Evolutionary conservation across 2,797 vertebrate genomes (phyloP), one percentile per base, ranked within the genome.

Genomic region (Propithecus deckenii): DNA sequence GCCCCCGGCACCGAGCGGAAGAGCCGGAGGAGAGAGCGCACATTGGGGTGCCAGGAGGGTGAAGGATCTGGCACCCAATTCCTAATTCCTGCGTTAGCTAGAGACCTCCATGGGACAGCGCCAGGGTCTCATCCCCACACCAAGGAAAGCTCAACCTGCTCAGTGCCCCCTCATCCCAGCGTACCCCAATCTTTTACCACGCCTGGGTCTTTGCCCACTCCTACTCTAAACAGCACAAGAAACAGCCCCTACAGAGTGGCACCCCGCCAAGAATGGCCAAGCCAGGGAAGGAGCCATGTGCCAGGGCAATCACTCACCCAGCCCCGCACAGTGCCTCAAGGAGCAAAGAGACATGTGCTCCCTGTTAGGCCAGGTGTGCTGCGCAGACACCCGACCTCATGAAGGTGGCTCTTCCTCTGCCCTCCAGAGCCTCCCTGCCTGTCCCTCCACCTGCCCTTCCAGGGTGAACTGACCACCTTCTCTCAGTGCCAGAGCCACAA

Each of bases 11-110:
- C 0, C 0, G 20, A 46, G 48, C 63, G 30, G 28, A 75, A 14
- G 28, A 25, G 63, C 7, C 14, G 10, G 32, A 67, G 55, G 71
- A 67, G 52, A 30, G n/a, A 25, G 61, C 72, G 48, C 17, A 12
- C 1, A 30, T 9, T 20, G 23, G 22, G 23, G 8, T 2, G 10
- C 52, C 2, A 0, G 30, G 35, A 59, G 30, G 43, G 17, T 0
- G 1, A 8, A 52, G 61, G 50, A 59, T 63, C 59, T 8, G 38
- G 22, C 25, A 17, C 32, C 35, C 2, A 13, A 11, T 6, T 71
- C 59, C 75, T 13, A 17, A 11, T 6, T 65, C 59, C 75, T 10
- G 7, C 38, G 22, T 17, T 14, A 28, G 25, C 35, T 7, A 41
- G 41, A 35, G 57, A 57, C 55, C 17, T 46, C 30, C 48, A 15